Percentiles rank a stretch among this genome's conserved stretches.
Conservation (phyloP, 2,888 invertebrate genomes). For the Philaethria dido region DNA sequence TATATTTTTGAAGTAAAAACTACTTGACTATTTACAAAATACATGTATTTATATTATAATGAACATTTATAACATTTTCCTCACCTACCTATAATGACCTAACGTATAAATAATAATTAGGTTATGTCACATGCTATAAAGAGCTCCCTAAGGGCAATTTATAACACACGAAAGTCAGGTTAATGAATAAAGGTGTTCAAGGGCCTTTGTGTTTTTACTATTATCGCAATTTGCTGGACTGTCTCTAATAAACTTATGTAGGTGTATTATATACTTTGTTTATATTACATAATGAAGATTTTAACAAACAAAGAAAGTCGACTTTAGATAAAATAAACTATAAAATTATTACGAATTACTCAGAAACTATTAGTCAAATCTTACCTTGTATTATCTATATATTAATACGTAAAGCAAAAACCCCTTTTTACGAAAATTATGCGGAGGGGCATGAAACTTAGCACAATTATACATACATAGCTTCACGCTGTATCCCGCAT, state of each 20-base stretch:
- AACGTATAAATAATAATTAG: constrained; percentile 33
- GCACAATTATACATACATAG: too few relatives aligned
- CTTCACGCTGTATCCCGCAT: too few relatives aligned
- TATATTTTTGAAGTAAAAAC: too few relatives aligned
- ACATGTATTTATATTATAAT: neutral
- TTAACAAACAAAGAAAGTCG: too few relatives aligned
- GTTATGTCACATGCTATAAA: constrained; percentile 35
- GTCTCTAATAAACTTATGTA: neutral
- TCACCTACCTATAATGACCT: constrained; percentile 20
- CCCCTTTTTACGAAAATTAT: too few relatives aligned
- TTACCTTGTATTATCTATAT: too few relatives aligned
- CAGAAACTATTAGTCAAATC: too few relatives aligned
- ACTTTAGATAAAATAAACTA: too few relatives aligned
- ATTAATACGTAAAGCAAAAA: too few relatives aligned
- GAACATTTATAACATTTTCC: constrained; percentile 18
- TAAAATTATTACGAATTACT: too few relatives aligned
- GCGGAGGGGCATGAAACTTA: too few relatives aligned
- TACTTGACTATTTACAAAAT: too few relatives aligned
- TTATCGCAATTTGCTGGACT: constrained; percentile 21
- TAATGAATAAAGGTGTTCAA: constrained; percentile 35
- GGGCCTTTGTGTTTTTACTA: constrained; percentile 25
- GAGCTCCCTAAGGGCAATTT: constrained; percentile 33
- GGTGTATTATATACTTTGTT: neutral
- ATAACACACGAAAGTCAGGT: constrained; percentile 37
- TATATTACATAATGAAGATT: neutral